phyloP scores from a whole-genome alignment of 2,113 vertebrate genomes.

The Eptesicus fuscus region DNA sequence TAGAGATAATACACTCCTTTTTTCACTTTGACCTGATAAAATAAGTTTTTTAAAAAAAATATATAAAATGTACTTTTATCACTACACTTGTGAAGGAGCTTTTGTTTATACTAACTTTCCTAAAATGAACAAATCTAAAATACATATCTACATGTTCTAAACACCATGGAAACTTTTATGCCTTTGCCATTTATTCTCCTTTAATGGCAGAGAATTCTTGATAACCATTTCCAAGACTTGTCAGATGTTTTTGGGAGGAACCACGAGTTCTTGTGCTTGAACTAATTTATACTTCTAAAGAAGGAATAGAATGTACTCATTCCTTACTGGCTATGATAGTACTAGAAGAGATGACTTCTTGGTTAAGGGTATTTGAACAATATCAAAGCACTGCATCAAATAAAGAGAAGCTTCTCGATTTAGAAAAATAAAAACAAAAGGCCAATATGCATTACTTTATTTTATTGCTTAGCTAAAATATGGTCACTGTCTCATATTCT shows the following conservation, averaged over 20 bases:
- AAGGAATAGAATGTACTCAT: neutral
- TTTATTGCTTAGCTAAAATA: constrained; percentile 13
- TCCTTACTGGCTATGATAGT: neutral
- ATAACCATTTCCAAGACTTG: constrained; percentile 11
- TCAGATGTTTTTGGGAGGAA: neutral
- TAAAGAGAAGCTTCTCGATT: neutral
- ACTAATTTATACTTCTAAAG: constrained; percentile 18
- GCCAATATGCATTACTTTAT: neutral
- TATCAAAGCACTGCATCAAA: neutral
- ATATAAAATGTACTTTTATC: neutral
- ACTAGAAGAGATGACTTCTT: neutral
- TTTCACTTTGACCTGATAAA: constrained; percentile 19
- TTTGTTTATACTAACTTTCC: neutral
- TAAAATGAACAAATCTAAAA: constrained; percentile 19
- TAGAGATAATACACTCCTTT: neutral
- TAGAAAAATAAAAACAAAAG: constrained; percentile 6
- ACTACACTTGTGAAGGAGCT: neutral
- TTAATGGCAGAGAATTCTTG: neutral
- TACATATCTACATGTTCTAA: neutral
- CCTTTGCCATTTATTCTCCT: neutral
- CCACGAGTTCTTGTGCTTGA: neutral
- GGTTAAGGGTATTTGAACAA: neutral
- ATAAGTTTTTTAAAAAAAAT: neutral
- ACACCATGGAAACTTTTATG: neutral
- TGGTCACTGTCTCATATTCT: neutral